Evolutionary conservation across 2,113 vertebrate genomes (phyloP), one percentile per base, ranked within the genome.

Genomic region (Piprites chloris): DNA sequence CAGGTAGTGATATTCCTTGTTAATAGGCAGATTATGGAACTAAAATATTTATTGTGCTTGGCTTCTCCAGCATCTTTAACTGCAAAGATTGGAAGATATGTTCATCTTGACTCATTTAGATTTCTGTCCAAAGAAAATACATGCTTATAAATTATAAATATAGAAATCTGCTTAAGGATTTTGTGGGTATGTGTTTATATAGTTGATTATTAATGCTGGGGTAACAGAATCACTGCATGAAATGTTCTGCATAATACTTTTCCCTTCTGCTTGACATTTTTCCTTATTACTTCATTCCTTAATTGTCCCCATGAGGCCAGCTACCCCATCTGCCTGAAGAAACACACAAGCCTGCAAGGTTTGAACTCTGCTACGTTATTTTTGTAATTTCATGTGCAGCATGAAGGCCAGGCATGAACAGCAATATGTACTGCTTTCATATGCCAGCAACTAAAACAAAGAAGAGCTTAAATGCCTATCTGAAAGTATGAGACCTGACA

Each of bases 181-280:
- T 95, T 67, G 62, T 92, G 78, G 78, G 39, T 91, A 88, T 80
- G 65, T 93, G 87, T 94, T 94, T 87, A 89, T 85, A 59, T 14
- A 68, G 76, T 95, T 79, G 91, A 85, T 83, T 95, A 89, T 87
- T 97, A 94, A 95, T 85, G 80, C 49, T 79, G 73, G 47, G 74
- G 83, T 76, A 81, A 59, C 77, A 82, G 85, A 93, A 89, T 71
- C 62, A 74, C 79, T 86, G 56, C 56, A 92, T 82, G 73, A 94
- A 94, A 85, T 66, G 76, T 73, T 96, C 41, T 89, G 53, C 58
- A 59, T 88, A 67, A 87, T 94, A 90, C 42, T 89, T 56, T 84
- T 90, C 72, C 93, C 87, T 95, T 96, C 92, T 96, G 92, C 95
- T 92, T 96, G 96, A 94, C 96, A 95, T 96, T 96, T 96, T 94